Evolutionary conservation across 2,888 invertebrate species (phyloP).

Genomic region (Lepidocyrtinus sp.): DNA sequence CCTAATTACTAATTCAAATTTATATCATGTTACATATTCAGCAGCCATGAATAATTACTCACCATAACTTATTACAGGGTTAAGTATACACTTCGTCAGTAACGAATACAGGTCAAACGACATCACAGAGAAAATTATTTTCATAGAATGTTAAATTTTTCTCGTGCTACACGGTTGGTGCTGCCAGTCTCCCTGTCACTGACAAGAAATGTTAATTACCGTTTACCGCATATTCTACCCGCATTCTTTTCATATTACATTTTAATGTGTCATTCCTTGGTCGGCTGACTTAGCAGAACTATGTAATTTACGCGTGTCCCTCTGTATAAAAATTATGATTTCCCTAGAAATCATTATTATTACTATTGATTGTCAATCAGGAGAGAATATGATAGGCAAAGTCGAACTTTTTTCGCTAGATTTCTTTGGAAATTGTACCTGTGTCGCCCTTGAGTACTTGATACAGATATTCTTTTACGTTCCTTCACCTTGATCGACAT

Average conservation of each 20-base stretch:
- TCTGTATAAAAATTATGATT: too few relatives aligned
- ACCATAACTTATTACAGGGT: background rate
- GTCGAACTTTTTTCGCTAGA: too few relatives aligned
- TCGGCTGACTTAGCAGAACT: background rate
- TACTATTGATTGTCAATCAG: too few relatives aligned
- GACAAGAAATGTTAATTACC: constrained; percentile 18
- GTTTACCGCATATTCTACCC: background rate
- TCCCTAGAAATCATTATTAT: too few relatives aligned
- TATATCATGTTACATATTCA: constrained; percentile 2
- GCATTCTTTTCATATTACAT: background rate
- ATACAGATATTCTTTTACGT: too few relatives aligned
- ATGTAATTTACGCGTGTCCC: too few relatives aligned
- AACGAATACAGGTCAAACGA: constrained; percentile 12
- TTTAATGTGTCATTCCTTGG: background rate
- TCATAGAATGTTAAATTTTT: background rate
- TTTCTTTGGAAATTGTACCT: too few relatives aligned
- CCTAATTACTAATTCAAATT: background rate
- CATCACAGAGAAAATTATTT: background rate
- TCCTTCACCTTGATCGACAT: background rate
- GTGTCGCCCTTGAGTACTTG: too few relatives aligned
- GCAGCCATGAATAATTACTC: constrained; percentile 14
- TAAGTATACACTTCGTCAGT: background rate
- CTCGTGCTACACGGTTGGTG: background rate
- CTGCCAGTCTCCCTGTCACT: constrained; percentile 28
- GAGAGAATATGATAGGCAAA: too few relatives aligned